phyloP scores from a whole-genome alignment of 2,113 vertebrate species.

The Speoplatyrhinus poulsoni region DNA sequence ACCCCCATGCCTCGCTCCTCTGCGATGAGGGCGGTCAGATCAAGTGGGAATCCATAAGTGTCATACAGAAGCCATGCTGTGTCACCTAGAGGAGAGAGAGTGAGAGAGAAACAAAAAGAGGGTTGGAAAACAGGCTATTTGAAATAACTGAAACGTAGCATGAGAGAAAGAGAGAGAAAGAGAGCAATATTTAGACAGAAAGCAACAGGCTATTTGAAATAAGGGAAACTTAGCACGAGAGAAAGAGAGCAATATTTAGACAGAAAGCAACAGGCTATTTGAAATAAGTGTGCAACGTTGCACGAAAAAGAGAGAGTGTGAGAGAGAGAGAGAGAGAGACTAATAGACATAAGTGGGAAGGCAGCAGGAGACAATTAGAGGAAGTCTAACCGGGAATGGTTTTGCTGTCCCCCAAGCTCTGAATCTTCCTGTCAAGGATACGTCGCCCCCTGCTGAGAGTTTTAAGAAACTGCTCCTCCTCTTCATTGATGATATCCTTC shows the following conservation, averaged over 20 bases:
- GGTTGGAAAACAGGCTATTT: not conserved
- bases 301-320: not conserved
- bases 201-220: not conserved
- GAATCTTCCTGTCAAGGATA: constrained; percentile 95
- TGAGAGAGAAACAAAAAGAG: not conserved
- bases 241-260: not conserved
- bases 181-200: too few relatives aligned
- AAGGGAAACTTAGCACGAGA: too few relatives aligned
- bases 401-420: constrained; percentile 86
- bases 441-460: constrained; percentile 95
- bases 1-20: constrained; percentile 92
- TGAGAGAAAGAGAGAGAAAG: not conserved
- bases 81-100: constrained; percentile 78
- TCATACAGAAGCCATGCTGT: constrained; percentile 97
- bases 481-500: constrained; percentile 96
- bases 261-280: not conserved
- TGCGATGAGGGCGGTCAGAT: constrained; percentile 93
- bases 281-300: not conserved
- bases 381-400: constrained; percentile 85
- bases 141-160: too few relatives aligned
- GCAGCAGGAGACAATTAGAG: not conserved
- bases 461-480: constrained; percentile 95
- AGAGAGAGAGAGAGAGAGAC: not conserved
- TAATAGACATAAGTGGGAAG: not conserved
- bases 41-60: constrained; percentile 94